Percentiles rank a stretch among this genome's conserved stretches.
Conservation (phyloP, 2,797 vertebrate species). For the Clarias platycephalus region DNA sequence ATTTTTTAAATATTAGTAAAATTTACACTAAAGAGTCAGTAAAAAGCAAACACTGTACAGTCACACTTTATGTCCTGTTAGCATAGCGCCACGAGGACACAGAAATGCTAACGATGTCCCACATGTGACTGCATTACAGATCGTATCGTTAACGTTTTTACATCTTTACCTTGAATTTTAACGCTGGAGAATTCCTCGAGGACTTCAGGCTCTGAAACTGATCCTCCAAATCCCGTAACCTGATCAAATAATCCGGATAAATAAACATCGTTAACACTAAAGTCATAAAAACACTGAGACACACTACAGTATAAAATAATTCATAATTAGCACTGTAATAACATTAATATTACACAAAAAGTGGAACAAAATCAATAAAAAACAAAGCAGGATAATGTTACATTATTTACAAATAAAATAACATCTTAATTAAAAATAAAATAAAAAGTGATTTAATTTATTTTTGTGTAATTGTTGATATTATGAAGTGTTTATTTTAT, state of each 20-base stretch:
- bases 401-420: neutral
- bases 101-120: neutral
- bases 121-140: neutral
- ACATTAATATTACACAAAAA: neutral
- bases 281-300: neutral
- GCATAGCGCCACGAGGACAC: neutral
- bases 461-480: no score
- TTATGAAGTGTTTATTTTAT: no score
- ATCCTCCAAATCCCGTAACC: constrained; percentile 88
- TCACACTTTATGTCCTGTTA: neutral
- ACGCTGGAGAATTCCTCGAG: constrained; percentile 77
- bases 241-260: constrained; percentile 54
- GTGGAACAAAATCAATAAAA: neutral
- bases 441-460: no score
- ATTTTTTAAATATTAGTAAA: no score
- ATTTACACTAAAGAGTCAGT: no score
- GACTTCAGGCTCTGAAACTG: constrained; percentile 82
- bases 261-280: neutral
- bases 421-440: no score
- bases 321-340: neutral
- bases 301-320: neutral
- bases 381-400: neutral
- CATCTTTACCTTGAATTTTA: constrained; percentile 89
- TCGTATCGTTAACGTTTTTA: neutral
- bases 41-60: neutral